Base-by-base conservation (phyloP, 2,797 vertebrate genomes). In the Emys orbicularis region DNA sequence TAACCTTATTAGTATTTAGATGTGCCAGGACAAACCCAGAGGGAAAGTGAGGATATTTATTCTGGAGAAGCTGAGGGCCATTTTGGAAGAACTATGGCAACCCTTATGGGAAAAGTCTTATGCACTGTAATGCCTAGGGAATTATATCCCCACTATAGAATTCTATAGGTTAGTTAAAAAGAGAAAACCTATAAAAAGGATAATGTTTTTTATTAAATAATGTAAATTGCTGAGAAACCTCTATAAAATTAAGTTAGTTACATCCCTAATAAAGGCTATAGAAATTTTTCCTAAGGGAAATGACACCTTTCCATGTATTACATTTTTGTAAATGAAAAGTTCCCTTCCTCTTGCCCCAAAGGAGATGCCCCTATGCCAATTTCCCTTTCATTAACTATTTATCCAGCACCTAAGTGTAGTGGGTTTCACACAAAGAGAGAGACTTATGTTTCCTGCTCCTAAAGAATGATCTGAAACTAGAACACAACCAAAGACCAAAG, bases 241-340 rank as follows among this genome's bases (percentile, higher is more conserved):
- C 56, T 85, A 83, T 13, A 88, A 13, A 86, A 81, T 13, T 37
- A 13, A 82, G 89, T 52, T 90, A 41, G 53, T 94, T 91, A 80
- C 25, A 56, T 1, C 1, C 54, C 57, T 65, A 89, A 86, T 87
- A 91, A 95, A 87, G 57, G 54, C 29, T 92, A 29, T 0, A 0
- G 27, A 81, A 85, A 44, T 59, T 96, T 89, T 96, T 94, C 91
- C 86, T 82, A 90, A 65, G 12, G 29, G 44, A 94, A 95, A 92
- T 12, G 1, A 8, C 49, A 49, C 88, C 86, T 77, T 25, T 72
- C 68, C 68, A 74, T 95, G 86, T 88, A 76, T 82, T 83, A 68
- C 52, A 25, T 12, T 74, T 72, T 74, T 74, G 72, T 74, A 52
- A 3, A 82, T 23, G 81, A 47, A 19, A 92, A 44, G 21, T 96